A percentile compares a stretch with the other conserved stretches of the same genome.
These are phyloP conservation scores for Nebria salina DNA, from an alignment of 2,888 invertebrate genomes.

Conservation along the genomic window DNA sequence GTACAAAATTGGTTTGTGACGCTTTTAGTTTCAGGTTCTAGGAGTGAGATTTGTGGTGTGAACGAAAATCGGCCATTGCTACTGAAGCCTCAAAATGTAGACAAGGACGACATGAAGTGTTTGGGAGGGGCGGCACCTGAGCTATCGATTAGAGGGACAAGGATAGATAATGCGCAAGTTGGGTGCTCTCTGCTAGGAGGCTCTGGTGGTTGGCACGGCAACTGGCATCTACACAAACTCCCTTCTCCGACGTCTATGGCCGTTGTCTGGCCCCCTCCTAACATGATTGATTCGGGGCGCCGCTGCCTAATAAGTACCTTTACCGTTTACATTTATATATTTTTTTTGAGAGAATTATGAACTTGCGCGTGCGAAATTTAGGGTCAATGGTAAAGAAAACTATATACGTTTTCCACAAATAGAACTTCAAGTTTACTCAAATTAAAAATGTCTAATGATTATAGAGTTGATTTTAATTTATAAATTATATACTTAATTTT, in stretches of 20 bases:
- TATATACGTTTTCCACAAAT: too few species aligned
- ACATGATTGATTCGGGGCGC: conserved; percentile 12
- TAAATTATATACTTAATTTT: too few species aligned
- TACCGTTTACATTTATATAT: too few species aligned
- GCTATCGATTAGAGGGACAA: conserved; percentile 34
- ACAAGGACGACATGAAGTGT: background rate
- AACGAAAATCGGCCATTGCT: background rate
- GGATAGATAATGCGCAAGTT: conserved; percentile 24
- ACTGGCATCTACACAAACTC: conserved; percentile 43
- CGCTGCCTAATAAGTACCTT: conserved; percentile 2
- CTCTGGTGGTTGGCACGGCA: conserved; percentile 28
- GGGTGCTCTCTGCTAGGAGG: conserved; percentile 8
- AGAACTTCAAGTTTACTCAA: too few species aligned
- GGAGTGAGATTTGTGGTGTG: background rate
- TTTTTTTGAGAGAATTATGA: too few species aligned
- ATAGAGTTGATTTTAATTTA: too few species aligned
- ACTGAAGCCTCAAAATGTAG: background rate
- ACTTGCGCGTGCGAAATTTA: too few species aligned
- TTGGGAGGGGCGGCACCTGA: conserved; percentile 36
- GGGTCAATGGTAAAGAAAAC: too few species aligned
- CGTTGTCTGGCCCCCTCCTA: background rate
- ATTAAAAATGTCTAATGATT: too few species aligned
- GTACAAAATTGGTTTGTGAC: too few species aligned
- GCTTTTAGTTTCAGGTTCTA: too few species aligned
- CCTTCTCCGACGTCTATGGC: conserved; percentile 3